Evolutionary conservation across 2,888 invertebrate genomes (phyloP), one percentile per base, ranked within the genome.

Genomic region (Busseola fusca): DNA sequence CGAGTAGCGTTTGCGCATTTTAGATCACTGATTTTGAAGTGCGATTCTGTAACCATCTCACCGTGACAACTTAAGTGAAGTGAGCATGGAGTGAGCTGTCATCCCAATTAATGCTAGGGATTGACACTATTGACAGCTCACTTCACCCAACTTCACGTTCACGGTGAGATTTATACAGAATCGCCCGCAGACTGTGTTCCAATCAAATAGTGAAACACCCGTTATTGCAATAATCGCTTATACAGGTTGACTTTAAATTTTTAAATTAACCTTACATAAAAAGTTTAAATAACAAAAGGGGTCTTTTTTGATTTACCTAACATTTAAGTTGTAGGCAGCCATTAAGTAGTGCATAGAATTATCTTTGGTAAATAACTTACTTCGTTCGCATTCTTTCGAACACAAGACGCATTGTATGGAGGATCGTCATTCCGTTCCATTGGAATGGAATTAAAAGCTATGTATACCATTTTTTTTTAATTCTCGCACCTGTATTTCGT

Each of bases 281-380:
- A n/a, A n/a, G n/a, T n/a, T 42, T 16, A 14, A 3, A 0, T 40
- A 40, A 25, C 25, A n/a, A n/a, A 14, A 40, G 18, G 16, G 16
- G 21, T 16, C 9, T 42, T 16, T 27, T 40, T 3, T 1, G 25
- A 25, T 60, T 27, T 50, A 10, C n/a, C n/a, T 10, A 50, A 50
- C n/a, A 50, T n/a, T 50, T n/a, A n/a, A 10, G 18, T n/a, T 54
- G 37, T 25, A 40, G 25, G 30, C 56, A 74, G n/a, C 3, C 40
- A 72, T 56, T 56, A 34, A 10, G n/a, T 25, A 59, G 25, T 16
- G 10, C 18, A 70, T 69, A 72, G 48, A 68, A 68, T 34, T 56
- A 82, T 82, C 83, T 80, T 80, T 82, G 79, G 83, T 78, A 42
- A 69, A 65, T 50, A 66, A 64, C 42, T 81, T 40, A 74, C 21